Evolutionary conservation across 2,888 invertebrate species (phyloP), one percentile per base, ranked within the genome.

Genomic region (Pollenia angustigena): DNA sequence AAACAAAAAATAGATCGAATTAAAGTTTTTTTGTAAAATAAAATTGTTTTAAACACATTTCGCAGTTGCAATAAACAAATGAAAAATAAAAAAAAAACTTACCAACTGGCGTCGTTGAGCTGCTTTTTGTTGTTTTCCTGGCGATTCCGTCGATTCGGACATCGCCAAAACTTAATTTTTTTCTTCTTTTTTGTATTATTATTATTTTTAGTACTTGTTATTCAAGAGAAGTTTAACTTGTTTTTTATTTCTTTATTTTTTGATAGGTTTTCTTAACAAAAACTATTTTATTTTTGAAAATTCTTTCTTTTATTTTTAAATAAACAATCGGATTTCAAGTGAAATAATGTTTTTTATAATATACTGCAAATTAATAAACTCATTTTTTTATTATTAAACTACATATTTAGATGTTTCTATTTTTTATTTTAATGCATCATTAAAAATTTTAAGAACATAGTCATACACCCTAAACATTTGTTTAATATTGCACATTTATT

Each of bases 41-140:
- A 9, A 62, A 23, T 18, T 12, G 11, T 48, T 68, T 23, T 16
- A 16, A 18, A 54, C 9, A 32, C 32, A 68, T 32, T 10, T 50
- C n/a, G 6, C 6, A 72, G 6, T 32, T 32, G 32, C 0, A 32
- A 32, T 32, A 32, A 32, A 32, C 32, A 32, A 0, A 32, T 14
- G 18, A 71, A 69, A 58, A 50, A 18, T 40, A 60, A 18, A 8
- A 42, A 18, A 74, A 71, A 78, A 89, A 93, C 93, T 92, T 90
- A 93, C 93, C 93, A 93, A 91, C 91, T 93, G 93, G 88, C 93
- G 93, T 80, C 93, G 93, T 69, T 88, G 93, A 80, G 88, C 91
- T 85, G 90, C 91, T 90, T 90, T 90, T 90, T 92, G 79, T 79
- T 90, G 90, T 90, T 92, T 92, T 88, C 90, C 91, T 90, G 91